Evolutionary conservation across 2,888 invertebrate species (phyloP).

Genomic region (Cephus runcator): DNA sequence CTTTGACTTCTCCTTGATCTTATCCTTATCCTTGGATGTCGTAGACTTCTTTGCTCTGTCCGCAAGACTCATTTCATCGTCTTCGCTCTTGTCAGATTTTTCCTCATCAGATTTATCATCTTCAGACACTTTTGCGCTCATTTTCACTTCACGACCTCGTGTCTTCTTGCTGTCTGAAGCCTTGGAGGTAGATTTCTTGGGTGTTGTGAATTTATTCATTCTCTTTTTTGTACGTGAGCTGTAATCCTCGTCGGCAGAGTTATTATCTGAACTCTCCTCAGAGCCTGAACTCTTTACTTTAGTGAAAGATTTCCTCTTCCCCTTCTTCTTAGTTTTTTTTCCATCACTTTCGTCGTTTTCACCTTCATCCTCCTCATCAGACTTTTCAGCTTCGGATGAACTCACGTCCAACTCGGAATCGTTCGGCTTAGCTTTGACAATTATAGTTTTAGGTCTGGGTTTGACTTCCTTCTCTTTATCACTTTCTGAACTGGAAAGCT

Average conservation of each 20-base stretch:
- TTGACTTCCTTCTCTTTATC: conserved; percentile 40
- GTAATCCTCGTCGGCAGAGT: conserved; percentile 56
- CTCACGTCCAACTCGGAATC: conserved; percentile 58
- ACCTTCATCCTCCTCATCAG: conserved; percentile 23
- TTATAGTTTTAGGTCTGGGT: conserved; percentile 52
- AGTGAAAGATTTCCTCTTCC: conserved; percentile 38
- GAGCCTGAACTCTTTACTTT: conserved; percentile 42
- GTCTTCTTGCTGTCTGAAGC: conserved; percentile 29
- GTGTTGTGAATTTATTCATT: conserved; percentile 31
- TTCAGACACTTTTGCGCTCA: conserved; percentile 7
- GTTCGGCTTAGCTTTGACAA: conserved; percentile 55
- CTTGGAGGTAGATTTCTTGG: conserved; percentile 12
- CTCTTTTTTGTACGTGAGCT: conserved; percentile 51
- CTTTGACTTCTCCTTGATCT: conserved; percentile 15
- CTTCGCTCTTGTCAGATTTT: conserved; percentile 12
- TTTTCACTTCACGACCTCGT: neutral
- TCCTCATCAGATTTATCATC: conserved; percentile 11
- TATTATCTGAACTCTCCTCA: conserved; percentile 46
- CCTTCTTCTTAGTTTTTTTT: conserved; percentile 33
- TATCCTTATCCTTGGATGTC: conserved; percentile 29
- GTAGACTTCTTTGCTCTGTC: conserved; percentile 25
- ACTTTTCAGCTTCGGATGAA: conserved; percentile 34
- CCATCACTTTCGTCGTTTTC: conserved; percentile 19
- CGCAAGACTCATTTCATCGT: conserved; percentile 17
- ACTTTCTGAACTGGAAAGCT: conserved; percentile 45